Evolutionary conservation across 2,888 invertebrate species (phyloP), one percentile per base, ranked within the genome.

Genomic region (Trichogramma evanescens): DNA sequence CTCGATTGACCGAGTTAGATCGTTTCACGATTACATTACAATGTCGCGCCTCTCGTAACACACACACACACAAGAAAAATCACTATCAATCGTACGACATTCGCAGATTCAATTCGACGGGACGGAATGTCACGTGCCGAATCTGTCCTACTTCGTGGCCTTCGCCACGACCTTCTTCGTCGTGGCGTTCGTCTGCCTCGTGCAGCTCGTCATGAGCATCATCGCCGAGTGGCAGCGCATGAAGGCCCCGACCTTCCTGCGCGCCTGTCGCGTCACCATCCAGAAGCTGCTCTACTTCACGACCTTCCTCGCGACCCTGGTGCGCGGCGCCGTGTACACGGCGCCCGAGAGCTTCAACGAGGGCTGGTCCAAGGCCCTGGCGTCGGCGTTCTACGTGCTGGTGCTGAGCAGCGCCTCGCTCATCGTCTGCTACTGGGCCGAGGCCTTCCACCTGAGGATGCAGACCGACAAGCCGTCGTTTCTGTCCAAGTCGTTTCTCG

Each of bases 351-450:
- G 87, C 81, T 86, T 89, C 74, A 86, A 88, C 77, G 88, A 90
- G 70, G 87, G 89, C 66, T 93, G 93, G 93, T 88, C 93, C 7
- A 87, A 88, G 63, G 91, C 91, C 74, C 82, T 95, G 50, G 83
- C 93, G 70, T 92, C 92, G 39, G 93, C 93, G 0, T 95, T 93
- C 80, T 95, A 94, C 79, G 93, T 94, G 1, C 82, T 95, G 50
- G 82, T 94, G 61, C 84, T 94, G 82, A 91, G 93, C 7, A 92
- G 93, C 56, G 89, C 93, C 0, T 94, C 94, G 0, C 82, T 94
- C 63, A 89, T 95, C 67, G 93, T 94, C 66, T 95, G 95, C 79
- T 91, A 93, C 77, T 94, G 94, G 94, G 94, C 94, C 48, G 94
- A 95, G 87, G 89, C 93, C 54, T 94, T 95, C 80, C 95, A 95